Percentiles rank a stretch among this genome's conserved stretches.
Conservation (phyloP, 2,888 invertebrate genomes). For the Philopedon plagiatum region DNA sequence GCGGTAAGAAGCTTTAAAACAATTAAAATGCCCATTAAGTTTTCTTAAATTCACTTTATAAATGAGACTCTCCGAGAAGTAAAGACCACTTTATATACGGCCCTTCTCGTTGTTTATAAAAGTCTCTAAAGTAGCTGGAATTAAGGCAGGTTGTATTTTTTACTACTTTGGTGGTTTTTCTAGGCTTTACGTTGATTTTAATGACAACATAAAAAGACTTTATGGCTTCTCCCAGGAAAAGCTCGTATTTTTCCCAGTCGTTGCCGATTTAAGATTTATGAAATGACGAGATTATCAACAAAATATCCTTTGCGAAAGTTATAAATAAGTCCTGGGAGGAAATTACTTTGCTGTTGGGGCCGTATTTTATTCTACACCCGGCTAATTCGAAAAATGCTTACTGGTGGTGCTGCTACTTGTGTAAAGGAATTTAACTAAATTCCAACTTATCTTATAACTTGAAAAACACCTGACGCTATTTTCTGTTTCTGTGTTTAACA, state of each 20-base stretch:
- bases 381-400: background rate
- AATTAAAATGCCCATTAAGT: conserved; percentile 42
- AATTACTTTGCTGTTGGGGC: conserved; percentile 10
- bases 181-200: conserved; percentile 56
- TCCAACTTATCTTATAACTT: too few relatives aligned
- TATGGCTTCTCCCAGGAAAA: conserved; percentile 55
- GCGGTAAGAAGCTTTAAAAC: conserved; percentile 36
- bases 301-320: conserved; percentile 27
- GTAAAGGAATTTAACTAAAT: too few relatives aligned
- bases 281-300: conserved; percentile 28
- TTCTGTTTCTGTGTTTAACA: too few relatives aligned
- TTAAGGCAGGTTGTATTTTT: conserved; percentile 56
- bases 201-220: conserved; percentile 58
- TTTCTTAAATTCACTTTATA: conserved; percentile 39
- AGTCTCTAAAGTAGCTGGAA: conserved; percentile 35
- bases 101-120: conserved; percentile 36
- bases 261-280: conserved; percentile 31
- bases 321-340: conserved; percentile 17
- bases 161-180: conserved; percentile 58
- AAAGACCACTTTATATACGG: conserved; percentile 39
- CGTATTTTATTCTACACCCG: background rate
- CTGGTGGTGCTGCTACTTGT: too few relatives aligned
- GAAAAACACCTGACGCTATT: too few relatives aligned
- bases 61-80: conserved; percentile 22
- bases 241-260: conserved; percentile 25